These are phyloP conservation scores for Grallaria varia DNA, from an alignment of 2,113 vertebrate genomes.

Conservation along the genomic window DNA sequence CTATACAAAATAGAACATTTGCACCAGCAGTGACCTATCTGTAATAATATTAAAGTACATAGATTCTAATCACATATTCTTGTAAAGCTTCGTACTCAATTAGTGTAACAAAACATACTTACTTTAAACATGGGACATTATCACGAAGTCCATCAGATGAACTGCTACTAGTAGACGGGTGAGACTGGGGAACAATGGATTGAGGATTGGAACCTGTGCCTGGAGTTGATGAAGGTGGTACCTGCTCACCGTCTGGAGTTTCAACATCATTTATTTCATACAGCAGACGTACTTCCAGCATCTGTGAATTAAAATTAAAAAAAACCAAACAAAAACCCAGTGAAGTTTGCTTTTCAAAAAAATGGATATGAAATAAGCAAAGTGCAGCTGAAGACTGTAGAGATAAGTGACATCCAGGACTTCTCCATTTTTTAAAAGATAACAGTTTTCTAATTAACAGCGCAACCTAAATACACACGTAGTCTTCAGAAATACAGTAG, in stretches of 20 bases:
- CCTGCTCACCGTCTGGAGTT: conserved; percentile 91
- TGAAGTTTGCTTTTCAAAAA: background rate
- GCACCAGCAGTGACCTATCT: background rate
- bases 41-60: background rate
- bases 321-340: background rate
- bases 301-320: conserved; percentile 63
- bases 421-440: background rate
- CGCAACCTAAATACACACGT: background rate
- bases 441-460: background rate
- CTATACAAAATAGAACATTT: background rate
- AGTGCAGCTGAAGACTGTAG: background rate
- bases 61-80: background rate
- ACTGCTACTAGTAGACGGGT: conserved; percentile 94
- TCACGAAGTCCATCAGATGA: conserved; percentile 92
- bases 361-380: background rate
- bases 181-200: conserved; percentile 86
- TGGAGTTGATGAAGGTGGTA: conserved; percentile 83
- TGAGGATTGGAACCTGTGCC: conserved; percentile 87
- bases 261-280: conserved; percentile 92
- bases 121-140: conserved; percentile 97
- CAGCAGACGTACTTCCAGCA: conserved; percentile 92
- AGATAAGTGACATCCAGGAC: background rate
- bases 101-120: conserved; percentile 19
- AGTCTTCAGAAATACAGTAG: background rate
- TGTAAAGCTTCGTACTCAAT: background rate